Evolutionary conservation across 1,140 invertebrate species (phyloP).

Genomic region (Drosophila baimaii): DNA sequence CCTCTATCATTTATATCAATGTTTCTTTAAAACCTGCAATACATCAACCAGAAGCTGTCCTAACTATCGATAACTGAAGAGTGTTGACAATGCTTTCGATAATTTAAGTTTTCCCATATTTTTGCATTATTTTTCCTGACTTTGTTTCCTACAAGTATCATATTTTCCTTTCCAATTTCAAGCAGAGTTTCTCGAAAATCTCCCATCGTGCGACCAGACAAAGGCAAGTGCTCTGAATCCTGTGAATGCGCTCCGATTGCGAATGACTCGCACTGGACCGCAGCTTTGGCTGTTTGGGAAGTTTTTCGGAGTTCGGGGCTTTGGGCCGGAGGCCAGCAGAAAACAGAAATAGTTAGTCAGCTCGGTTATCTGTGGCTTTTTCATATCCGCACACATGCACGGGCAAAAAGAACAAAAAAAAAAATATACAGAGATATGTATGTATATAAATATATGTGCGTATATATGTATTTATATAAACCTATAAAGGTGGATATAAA

Average conservation of each 20-base stretch:
- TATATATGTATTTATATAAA: not conserved
- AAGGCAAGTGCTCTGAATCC: not conserved
- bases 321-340: conserved; percentile 39
- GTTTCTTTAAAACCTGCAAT: no score
- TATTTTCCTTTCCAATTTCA: not conserved
- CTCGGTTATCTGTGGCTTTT: conserved; percentile 57
- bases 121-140: no score
- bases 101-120: no score
- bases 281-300: conserved; percentile 12
- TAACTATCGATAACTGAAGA: no score
- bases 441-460: not conserved
- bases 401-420: no score
- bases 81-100: no score
- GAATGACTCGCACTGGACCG: conserved; percentile 11
- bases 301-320: conserved; percentile 12
- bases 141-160: no score
- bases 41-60: no score
- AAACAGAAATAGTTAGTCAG: conserved; percentile 63
- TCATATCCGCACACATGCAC: conserved; percentile 14
- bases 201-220: conserved; percentile 7
- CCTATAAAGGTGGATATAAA: not conserved
- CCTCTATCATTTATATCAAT: no score
- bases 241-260: conserved; percentile 3
- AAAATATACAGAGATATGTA: not conserved
- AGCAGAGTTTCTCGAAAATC: not conserved